Conservation (phyloP, 1,140 invertebrate species). For the Aphelenchoides fujianensis region DNA sequence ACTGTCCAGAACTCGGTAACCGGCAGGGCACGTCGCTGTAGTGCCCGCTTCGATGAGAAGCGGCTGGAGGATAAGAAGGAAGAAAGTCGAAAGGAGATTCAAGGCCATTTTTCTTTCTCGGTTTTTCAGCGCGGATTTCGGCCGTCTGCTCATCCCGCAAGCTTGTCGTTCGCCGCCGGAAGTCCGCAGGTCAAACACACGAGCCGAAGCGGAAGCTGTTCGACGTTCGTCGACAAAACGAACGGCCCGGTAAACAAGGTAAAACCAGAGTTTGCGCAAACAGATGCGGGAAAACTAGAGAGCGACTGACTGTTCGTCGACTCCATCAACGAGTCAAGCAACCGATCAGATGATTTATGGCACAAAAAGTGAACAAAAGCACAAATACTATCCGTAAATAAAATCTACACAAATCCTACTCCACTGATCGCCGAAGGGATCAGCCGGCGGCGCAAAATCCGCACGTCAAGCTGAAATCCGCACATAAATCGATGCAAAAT, state of each 20-base stretch:
- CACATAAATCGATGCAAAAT: too few relatives aligned
- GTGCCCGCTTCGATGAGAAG: neutral
- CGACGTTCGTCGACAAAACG: too few relatives aligned
- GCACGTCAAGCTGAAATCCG: neutral
- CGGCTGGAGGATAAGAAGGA: too few relatives aligned
- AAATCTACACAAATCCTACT: too few relatives aligned
- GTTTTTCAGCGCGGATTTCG: neutral
- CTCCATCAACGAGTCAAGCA: neutral
- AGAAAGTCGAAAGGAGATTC: neutral
- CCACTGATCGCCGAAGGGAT: too few relatives aligned
- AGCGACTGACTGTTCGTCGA: neutral
- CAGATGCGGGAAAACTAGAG: too few relatives aligned
- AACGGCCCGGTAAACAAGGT: too few relatives aligned
- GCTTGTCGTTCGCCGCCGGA: neutral
- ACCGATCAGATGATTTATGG: neutral
- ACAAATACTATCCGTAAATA: too few relatives aligned
- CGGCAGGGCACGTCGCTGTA: neutral
- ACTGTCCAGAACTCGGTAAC: neutral
- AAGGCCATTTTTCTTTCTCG: neutral
- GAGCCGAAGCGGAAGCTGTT: too few relatives aligned
- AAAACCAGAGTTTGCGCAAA: too few relatives aligned
- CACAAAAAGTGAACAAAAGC: neutral
- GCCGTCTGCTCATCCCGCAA: neutral
- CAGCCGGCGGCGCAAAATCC: neutral
- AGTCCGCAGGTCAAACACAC: too few relatives aligned